Conservation (phyloP, 2,113 vertebrate species). For the Gavialis gangeticus region DNA sequence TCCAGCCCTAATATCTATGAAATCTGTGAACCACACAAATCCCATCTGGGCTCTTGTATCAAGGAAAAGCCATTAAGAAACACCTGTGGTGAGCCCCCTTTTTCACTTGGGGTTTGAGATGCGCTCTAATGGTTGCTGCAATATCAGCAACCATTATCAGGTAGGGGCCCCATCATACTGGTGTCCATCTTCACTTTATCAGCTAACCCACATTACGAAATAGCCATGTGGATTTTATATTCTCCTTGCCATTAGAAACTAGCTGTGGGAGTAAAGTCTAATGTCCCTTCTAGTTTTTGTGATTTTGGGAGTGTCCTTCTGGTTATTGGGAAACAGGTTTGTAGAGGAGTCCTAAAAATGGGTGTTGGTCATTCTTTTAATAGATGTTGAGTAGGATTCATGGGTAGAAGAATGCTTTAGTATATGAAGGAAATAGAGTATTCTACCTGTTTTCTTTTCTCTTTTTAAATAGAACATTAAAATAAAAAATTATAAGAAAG, state of each 20-base stretch:
- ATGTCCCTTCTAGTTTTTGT: background rate
- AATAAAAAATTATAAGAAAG: background rate
- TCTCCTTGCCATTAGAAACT: background rate
- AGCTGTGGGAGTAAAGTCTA: background rate
- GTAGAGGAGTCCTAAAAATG: background rate
- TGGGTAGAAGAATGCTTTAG: background rate
- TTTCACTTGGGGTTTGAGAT: background rate
- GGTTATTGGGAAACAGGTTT: background rate
- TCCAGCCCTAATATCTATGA: too few species aligned
- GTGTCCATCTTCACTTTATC: background rate
- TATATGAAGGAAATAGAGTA: background rate
- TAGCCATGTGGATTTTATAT: background rate
- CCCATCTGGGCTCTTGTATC: too few species aligned
- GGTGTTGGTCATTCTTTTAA: background rate
- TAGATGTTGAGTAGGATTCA: background rate
- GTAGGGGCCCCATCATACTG: background rate
- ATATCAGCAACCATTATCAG: background rate
- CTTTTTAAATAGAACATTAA: background rate
- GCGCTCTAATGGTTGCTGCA: background rate
- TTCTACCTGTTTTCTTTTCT: background rate
- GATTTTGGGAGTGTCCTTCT: background rate
- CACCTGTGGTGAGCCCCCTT: background rate
- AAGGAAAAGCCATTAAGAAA: background rate
- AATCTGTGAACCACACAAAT: too few species aligned
- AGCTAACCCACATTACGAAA: fast-evolving